Base-by-base conservation (phyloP, 2,888 invertebrate species). In the Amphiduros pacificus region DNA sequence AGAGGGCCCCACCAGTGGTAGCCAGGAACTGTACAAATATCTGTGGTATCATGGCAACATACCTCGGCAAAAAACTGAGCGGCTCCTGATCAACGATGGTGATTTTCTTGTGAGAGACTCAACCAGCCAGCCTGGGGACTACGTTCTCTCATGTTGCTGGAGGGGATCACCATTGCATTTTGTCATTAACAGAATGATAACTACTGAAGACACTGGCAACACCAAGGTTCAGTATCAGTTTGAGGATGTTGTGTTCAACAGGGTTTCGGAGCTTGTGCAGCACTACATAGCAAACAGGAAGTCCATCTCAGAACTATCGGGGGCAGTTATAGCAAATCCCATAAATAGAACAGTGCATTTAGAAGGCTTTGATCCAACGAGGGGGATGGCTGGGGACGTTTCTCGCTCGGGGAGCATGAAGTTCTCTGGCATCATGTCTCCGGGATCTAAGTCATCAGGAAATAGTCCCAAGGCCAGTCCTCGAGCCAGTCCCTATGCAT, bases 51-150 rank as follows among this genome's bases (percentile, higher is more conserved):
- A 68, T 56, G 68, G 68, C 29, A 62, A 53, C 55, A 62, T 68
- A 4, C 58, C 62, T 4, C 56, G 68, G 17, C 40, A 36, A 17
- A 49, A 59, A 28, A 66, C 68, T 4, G 66, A 67, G 51, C 24
- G 31, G 14, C 51, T 68, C 22, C 44, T 65, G 17, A 3, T 24
- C 14, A 49, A 57, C 9, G 89, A 90, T 68, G 91, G 94, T 1
- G 91, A 94, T 76, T 97, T 96, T 82, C 86, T 96, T 28, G 93
- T 97, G 24, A 85, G 96, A 26, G 95, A 96, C 79, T 95, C 94
- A 73, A 90, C 91, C 28, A 94, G 94, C 1, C 93, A 94, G 75
- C 94, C 93, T 0, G 94, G 94, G 59, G 94, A 95, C 83, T 95
- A 90, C 83, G 96, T 95, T n/a, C 87, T 96, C 61, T 93, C 93